These are phyloP conservation scores for Reinhardtius hippoglossoides DNA, from an alignment of 2,113 vertebrate species.

Conservation along the genomic window DNA sequence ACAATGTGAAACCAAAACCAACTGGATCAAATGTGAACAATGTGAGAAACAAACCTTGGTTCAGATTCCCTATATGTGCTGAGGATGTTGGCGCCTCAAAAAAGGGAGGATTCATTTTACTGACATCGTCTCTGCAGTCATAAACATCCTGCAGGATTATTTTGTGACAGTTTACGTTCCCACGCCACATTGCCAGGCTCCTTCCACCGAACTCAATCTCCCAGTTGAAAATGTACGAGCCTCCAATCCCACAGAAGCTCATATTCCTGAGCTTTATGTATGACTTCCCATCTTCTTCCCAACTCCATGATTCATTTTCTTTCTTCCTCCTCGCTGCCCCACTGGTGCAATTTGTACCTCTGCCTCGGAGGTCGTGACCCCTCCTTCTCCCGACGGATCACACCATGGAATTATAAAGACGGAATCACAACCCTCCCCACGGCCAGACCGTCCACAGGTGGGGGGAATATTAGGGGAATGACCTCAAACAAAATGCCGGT, in stretches of 20 bases:
- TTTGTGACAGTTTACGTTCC: not conserved
- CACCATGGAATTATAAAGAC: slow-evolving; percentile 68
- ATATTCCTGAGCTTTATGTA: not conserved
- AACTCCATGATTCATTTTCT: slow-evolving; percentile 36
- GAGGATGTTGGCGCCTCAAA: not conserved
- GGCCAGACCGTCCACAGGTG: slow-evolving; percentile 15
- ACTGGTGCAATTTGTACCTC: slow-evolving; percentile 64
- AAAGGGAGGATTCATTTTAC: not conserved
- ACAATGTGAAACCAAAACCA: no score
- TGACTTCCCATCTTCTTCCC: slow-evolving; percentile 20
- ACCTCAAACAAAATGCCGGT: slow-evolving; percentile 78
- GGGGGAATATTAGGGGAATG: slow-evolving; percentile 64
- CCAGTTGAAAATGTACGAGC: not conserved
- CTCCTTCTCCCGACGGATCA: slow-evolving; percentile 32
- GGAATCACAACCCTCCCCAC: slow-evolving; percentile 29
- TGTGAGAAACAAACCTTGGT: no score
- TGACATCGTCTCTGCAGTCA: not conserved
- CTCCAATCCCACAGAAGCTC: not conserved
- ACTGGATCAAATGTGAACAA: no score
- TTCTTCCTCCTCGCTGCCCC: slow-evolving; percentile 20
- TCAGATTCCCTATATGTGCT: not conserved
- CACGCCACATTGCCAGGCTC: not conserved
- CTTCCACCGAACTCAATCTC: not conserved
- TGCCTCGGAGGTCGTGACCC: slow-evolving; percentile 56
- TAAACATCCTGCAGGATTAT: not conserved